Base-by-base conservation (phyloP, 2,113 vertebrate genomes). In the Channa argus region DNA sequence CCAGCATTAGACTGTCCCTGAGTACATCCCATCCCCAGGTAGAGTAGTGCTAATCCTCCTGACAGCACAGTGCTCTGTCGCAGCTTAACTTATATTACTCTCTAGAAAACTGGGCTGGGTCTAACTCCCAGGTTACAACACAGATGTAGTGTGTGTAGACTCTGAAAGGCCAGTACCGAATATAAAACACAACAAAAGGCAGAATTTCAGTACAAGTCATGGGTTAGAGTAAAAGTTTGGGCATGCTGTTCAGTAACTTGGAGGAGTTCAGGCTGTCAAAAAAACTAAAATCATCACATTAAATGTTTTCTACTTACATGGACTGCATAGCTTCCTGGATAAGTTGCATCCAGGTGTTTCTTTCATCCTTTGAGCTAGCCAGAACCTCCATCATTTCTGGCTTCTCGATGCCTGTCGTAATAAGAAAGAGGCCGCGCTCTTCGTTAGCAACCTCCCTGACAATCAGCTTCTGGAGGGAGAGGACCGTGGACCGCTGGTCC, bases 371-470 rank as follows among this genome's bases (percentile, higher is more conserved):
- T 46, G 96, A 96, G 91, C 94, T 95, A 78, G 96, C 95, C 3
- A 96, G 94, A 5, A 99, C 96, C 78, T 99, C 98, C 82, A 98
- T 96, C 97, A 99, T 98, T 90, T 99, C 98, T 0, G 98, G 98
- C 50, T 95, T 94, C 67, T 95, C 93, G 0, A 92, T 93, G 53
- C 95, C 96, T 34, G 96, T 96, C 4, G 96, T 97, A 91, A 99
- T 99, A 55, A 99, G 95, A 86, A 99, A 99, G 36, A 99, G 93
- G 10, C 95, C 98, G 36, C 96, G 98, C 87, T 99, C 98, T 80
- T 98, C 97, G n/a, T 98, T 97, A 0, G 98, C 98, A 2, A 99
- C 96, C 89, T 99, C 98, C 47, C 98, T 92, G n/a, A 99, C 97
- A 0, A 99, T 99, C 79, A 99, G 15, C 89, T 98, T 99, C 93